Evolutionary conservation across 2,113 vertebrate genomes (phyloP).

Genomic region (Toxotes jaculatrix): DNA sequence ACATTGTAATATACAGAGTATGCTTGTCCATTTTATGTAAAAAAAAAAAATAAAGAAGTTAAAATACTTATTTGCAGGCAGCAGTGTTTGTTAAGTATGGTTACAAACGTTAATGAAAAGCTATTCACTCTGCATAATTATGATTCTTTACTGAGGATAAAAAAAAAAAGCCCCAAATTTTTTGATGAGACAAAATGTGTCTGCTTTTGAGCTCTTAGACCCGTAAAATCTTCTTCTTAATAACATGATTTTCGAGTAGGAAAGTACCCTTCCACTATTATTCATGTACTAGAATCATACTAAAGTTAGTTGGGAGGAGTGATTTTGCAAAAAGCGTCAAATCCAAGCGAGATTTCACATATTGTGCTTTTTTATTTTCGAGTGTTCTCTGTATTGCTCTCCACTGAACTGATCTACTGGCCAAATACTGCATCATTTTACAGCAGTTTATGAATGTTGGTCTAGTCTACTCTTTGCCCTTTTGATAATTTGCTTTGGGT

Average conservation of each 20-base stretch:
- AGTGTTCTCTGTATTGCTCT: neutral
- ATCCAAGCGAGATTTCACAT: conserved; percentile 20
- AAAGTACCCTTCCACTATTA: conserved; percentile 12
- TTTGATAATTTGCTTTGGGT: conserved; percentile 29
- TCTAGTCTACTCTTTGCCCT: conserved; percentile 22
- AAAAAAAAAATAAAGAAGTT: neutral
- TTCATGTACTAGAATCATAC: neutral
- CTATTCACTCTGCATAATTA: neutral
- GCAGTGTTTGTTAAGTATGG: neutral
- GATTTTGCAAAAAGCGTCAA: conserved; percentile 25
- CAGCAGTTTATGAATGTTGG: neutral
- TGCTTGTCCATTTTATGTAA: neutral
- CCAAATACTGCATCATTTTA: neutral
- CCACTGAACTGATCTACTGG: conserved; percentile 5
- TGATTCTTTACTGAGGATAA: neutral
- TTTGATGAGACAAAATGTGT: neutral
- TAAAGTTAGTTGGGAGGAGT: neutral
- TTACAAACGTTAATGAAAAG: neutral
- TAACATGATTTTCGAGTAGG: conserved; percentile 4
- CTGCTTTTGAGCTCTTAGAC: neutral
- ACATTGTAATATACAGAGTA: neutral
- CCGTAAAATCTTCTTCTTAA: neutral
- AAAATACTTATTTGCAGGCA: neutral
- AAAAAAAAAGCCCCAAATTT: neutral
- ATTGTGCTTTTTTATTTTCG: neutral